These are phyloP conservation scores for Melinaea marsaeus DNA, from an alignment of 2,888 invertebrate species.

Conservation along the genomic window DNA sequence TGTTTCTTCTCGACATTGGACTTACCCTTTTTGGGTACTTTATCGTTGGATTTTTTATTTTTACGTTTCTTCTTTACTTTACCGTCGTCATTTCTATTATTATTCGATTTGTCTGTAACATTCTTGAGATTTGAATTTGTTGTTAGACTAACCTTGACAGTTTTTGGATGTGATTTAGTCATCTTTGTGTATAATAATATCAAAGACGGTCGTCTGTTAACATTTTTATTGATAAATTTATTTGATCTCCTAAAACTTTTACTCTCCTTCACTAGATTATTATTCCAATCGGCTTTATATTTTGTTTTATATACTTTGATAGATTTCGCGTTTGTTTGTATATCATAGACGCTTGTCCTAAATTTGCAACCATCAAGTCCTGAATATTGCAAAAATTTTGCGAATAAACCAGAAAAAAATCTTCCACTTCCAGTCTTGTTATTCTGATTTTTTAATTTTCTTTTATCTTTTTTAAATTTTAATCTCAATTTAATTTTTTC, in stretches of 20 bases:
- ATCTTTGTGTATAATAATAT: background rate
- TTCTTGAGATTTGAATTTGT: background rate
- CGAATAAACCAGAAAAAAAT: background rate
- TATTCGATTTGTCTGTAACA: background rate
- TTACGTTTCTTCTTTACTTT: conserved; percentile 7
- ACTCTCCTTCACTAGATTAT: background rate
- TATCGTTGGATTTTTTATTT: background rate
- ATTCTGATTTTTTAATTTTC: background rate
- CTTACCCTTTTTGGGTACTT: conserved; percentile 14
- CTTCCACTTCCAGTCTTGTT: background rate
- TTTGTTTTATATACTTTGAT: background rate
- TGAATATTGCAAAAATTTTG: background rate
- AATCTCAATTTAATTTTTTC: too few relatives aligned
- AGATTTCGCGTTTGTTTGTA: background rate
- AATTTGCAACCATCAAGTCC: background rate
- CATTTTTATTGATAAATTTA: background rate
- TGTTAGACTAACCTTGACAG: background rate
- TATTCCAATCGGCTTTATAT: background rate
- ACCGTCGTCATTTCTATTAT: background rate
- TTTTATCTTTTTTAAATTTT: too few relatives aligned
- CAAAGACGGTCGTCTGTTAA: background rate
- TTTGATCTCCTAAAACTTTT: background rate
- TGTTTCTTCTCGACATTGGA: conserved; percentile 15
- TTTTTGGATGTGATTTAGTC: background rate
- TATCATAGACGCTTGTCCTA: background rate